These are phyloP conservation scores for Stictonetta naevosa DNA, from an alignment of 2,113 vertebrate genomes.

Conservation along the genomic window DNA sequence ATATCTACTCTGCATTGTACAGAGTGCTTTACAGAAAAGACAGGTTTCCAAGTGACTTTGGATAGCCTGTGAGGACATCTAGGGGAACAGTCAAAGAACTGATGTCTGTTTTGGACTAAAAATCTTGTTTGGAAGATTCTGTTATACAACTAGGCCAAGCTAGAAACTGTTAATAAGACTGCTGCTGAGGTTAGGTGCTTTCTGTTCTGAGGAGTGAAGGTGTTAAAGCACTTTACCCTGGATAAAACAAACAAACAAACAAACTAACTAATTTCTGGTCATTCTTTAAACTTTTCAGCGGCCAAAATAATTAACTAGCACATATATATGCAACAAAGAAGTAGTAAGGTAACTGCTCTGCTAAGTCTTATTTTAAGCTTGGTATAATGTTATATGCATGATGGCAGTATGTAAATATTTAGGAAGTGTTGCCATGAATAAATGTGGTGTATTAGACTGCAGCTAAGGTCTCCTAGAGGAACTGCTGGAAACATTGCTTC, in stretches of 20 bases:
- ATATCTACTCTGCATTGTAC: background rate
- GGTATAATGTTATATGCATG: background rate
- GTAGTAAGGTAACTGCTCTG: background rate
- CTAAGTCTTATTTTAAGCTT: background rate
- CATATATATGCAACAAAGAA: background rate
- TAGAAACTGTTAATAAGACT: background rate
- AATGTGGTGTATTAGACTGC: background rate
- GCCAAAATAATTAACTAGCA: background rate
- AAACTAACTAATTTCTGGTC: accelerated
- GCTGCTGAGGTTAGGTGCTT: background rate
- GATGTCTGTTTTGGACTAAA: background rate
- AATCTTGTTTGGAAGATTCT: background rate
- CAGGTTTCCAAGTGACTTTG: background rate
- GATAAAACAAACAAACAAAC: background rate
- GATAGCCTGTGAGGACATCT: conserved; percentile 54
- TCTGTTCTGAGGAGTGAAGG: background rate
- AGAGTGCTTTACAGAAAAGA: background rate
- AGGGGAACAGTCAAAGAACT: conserved; percentile 46
- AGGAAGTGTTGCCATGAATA: background rate
- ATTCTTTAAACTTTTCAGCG: background rate
- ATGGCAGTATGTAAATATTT: background rate
- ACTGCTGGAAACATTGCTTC: background rate
- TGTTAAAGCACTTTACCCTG: background rate
- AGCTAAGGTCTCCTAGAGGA: background rate
- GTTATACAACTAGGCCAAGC: background rate